Evolutionary conservation across 2,113 vertebrate genomes (phyloP).

Genomic region (Opisthocomus hoazin): DNA sequence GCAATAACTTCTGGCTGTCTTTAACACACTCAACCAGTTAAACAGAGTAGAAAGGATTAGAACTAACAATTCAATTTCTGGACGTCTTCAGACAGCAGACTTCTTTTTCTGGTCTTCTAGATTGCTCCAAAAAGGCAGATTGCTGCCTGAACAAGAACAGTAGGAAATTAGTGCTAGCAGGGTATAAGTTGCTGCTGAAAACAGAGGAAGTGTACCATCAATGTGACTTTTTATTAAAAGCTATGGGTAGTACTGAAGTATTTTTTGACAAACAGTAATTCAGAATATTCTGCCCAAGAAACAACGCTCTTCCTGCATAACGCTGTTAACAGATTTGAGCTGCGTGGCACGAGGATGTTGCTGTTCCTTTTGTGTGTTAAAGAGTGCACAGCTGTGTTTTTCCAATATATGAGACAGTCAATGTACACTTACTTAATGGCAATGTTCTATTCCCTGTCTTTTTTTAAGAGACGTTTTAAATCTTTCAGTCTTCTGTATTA

Average conservation of each 20-base stretch:
- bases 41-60: neutral
- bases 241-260: neutral
- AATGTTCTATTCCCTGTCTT: neutral
- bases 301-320: neutral
- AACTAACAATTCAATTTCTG: neutral
- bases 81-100: neutral
- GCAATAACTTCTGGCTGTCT: neutral
- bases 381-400: neutral
- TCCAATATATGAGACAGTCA: neutral
- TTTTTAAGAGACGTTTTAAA: neutral
- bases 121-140: neutral
- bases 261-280: neutral
- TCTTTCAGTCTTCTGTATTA: neutral
- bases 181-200: neutral
- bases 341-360: neutral
- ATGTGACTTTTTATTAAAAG: neutral
- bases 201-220: neutral
- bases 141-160: neutral
- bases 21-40: neutral
- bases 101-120: neutral
- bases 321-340: neutral
- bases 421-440: neutral
- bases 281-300: neutral
- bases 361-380: neutral
- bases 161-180: neutral